phyloP scores from a whole-genome alignment of 2,113 vertebrate genomes.

The Myrmophylax atrothorax region DNA sequence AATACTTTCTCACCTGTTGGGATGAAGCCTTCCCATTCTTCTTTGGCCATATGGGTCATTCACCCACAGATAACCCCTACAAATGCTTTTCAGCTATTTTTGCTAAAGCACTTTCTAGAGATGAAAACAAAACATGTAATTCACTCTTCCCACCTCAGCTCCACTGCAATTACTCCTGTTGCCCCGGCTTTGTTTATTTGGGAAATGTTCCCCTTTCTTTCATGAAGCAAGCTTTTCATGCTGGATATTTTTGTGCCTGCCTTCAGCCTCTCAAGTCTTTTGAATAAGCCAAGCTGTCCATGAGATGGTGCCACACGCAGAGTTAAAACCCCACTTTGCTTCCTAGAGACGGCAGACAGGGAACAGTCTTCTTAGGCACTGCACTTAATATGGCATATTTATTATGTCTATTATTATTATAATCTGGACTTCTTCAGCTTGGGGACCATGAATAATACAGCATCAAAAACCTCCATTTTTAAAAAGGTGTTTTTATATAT shows the following conservation, averaged over 20 bases:
- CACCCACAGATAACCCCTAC: neutral
- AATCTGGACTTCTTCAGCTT: neutral
- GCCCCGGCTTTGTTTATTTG: neutral
- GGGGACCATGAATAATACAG: slow-evolving; percentile 16
- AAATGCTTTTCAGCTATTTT: neutral
- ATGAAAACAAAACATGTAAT: neutral
- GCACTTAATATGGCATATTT: neutral
- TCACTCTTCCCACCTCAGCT: neutral
- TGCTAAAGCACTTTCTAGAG: neutral
- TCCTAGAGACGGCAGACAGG: neutral
- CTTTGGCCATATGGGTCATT: neutral
- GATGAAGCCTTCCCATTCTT: neutral
- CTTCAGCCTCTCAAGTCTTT: neutral
- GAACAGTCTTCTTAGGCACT: neutral
- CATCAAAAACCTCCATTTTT: neutral
- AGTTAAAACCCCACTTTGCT: slow-evolving; percentile 5
- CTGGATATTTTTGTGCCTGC: neutral
- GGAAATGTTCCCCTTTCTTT: neutral
- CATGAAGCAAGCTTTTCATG: neutral
- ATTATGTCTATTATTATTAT: slow-evolving; percentile 27
- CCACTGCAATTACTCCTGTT: neutral
- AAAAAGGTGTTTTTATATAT: slow-evolving; percentile 21
- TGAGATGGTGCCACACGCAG: neutral
- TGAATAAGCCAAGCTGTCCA: neutral
- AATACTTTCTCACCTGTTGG: neutral